Evolutionary conservation across 2,888 invertebrate species (phyloP).

Genomic region (Nycteola revayana): DNA sequence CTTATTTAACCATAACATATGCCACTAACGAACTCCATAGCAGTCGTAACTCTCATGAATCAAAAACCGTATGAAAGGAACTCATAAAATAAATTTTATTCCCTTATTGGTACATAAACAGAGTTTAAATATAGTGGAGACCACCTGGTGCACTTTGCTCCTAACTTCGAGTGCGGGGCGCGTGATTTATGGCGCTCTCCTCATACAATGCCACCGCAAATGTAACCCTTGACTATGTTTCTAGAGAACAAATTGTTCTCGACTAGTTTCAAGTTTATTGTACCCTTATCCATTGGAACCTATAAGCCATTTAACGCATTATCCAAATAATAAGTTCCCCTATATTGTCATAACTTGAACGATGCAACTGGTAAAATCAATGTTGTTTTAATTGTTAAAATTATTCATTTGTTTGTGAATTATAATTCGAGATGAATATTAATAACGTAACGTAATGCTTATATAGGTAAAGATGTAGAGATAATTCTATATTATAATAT

Average conservation of each 20-base stretch:
- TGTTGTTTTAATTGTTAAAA: too few species aligned
- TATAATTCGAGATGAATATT: too few species aligned
- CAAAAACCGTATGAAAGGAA: constrained; percentile 64
- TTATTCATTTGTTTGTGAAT: too few species aligned
- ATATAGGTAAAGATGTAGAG: too few species aligned
- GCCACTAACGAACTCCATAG: constrained; percentile 26
- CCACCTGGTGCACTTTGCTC: constrained; percentile 71
- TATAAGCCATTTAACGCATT: too few species aligned
- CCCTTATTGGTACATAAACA: constrained; percentile 67
- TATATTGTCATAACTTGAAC: too few species aligned
- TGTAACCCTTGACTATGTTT: constrained; percentile 73
- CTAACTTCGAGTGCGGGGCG: constrained; percentile 57
- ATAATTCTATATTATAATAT: too few species aligned
- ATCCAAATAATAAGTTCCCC: too few species aligned
- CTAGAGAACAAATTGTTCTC: constrained; percentile 58
- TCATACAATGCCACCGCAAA: constrained; percentile 72
- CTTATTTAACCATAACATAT: constrained; percentile 18
- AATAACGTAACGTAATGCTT: too few species aligned
- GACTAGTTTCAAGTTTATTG: constrained; percentile 49
- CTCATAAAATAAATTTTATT: constrained; percentile 70
- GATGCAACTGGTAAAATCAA: too few species aligned
- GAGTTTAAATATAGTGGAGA: constrained; percentile 67
- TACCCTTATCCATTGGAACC: constrained; percentile 22
- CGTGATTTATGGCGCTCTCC: constrained; percentile 67
- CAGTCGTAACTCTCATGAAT: constrained; percentile 54